Evolutionary conservation across 1,140 invertebrate species (phyloP), one percentile per base, ranked within the genome.

Genomic region (roundworm (Caenorhabditis elegans)): DNA sequence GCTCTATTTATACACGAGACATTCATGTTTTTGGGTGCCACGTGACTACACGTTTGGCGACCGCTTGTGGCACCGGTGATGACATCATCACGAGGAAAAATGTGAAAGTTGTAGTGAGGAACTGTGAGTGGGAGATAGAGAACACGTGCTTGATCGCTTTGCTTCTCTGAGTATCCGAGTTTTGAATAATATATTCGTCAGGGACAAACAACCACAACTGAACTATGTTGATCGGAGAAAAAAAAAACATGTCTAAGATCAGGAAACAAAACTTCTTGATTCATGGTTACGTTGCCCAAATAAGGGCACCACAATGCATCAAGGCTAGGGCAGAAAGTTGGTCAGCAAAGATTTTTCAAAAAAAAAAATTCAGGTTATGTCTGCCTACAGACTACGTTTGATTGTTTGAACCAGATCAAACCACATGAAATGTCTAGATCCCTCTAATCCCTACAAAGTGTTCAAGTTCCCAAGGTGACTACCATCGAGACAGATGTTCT

Each of bases 61-160:
- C 60, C 31, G 34, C 34, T 34, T 10, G 34, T 39, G 31, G 34
- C 60, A 70, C 60, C 60, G 34, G 26, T n/a, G 60, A 39, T 70
- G 60, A 39, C 60, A 70, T 70, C 60, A 70, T 70, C 60, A 70
- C 60, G 60, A 70, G 60, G 55, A 39, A 39, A 70, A 70, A 39
- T 31, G 34, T 13, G 19, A 24, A 39, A 70, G 34, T 70, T 70
- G 60, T 70, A 70, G 60, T 70, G 60, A 17, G 60, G 28, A 70
- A 39, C 60, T 70, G 31, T 70, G 60, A 39, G 34, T 31, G 4
- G 13, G 8, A 60, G 53, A 60, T 34, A 26, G 60, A 34, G 60
- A 70, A 70, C 60, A 70, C 60, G 60, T 36, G 60, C n/a, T 8
- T 70, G 60, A 70, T 70, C 34, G 22, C 5, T 70, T 39, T 36